Evolutionary conservation across 2,113 vertebrate species (phyloP).

Genomic region (Ceyx margarethae): DNA sequence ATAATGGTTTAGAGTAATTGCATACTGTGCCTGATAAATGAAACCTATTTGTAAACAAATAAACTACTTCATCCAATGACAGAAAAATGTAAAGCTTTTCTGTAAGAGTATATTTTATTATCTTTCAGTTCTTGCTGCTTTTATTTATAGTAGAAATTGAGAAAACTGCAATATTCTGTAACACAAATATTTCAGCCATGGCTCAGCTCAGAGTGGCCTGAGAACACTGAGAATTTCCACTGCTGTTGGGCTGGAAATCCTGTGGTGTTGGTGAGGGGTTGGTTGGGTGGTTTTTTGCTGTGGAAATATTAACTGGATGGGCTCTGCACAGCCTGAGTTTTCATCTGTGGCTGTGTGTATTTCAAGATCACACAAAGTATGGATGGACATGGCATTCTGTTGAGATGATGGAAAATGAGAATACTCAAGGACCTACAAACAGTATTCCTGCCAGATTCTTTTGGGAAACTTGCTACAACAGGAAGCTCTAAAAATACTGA

Average conservation of each 20-base stretch:
- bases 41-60: conserved; percentile 43
- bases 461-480: neutral
- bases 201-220: neutral
- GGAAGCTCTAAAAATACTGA: neutral
- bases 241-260: neutral
- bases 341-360: neutral
- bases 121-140: conserved; percentile 3
- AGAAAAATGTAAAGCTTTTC: conserved; percentile 24
- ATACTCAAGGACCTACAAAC: neutral
- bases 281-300: neutral
- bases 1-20: conserved; percentile 40
- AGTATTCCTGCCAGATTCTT: neutral
- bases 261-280: neutral
- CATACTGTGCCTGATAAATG: conserved; percentile 39
- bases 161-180: neutral
- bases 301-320: neutral
- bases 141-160: conserved; percentile 47
- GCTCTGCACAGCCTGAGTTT: neutral
- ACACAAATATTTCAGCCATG: neutral
- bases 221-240: neutral
- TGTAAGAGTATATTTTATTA: conserved; percentile 21
- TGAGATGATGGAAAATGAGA: neutral
- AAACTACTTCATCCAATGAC: conserved; percentile 16
- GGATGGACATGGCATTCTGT: neutral
- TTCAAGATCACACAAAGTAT: neutral